Conservation (phyloP, 2,113 vertebrate species). For the Megaceryle maxima region DNA sequence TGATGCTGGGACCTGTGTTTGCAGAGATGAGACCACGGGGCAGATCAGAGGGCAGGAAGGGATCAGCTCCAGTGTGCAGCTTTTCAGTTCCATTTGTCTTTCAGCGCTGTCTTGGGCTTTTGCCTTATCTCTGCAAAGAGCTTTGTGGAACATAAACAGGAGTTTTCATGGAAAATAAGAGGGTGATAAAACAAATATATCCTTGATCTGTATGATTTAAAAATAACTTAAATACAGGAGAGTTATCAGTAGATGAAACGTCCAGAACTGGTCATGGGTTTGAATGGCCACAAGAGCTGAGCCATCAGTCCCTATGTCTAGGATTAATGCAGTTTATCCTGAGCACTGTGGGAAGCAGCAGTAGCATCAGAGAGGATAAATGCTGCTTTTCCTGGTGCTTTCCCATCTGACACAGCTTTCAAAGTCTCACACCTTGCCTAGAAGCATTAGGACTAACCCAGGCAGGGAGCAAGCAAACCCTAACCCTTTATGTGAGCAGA, state of each 20-base stretch:
- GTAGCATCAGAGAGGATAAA: neutral
- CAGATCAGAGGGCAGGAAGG: neutral
- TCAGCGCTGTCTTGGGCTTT: neutral
- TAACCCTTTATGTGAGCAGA: neutral
- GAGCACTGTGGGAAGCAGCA: neutral
- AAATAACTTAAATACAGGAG: neutral
- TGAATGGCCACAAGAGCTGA: neutral
- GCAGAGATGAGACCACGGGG: neutral
- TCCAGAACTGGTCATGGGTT: neutral
- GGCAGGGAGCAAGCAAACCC: neutral
- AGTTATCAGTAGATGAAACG: neutral
- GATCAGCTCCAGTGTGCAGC: neutral
- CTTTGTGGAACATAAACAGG: neutral
- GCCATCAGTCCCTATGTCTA: rapidly evolving
- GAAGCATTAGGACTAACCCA: neutral
- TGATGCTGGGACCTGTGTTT: rapidly evolving
- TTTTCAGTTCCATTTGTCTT: neutral
- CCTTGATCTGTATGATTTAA: neutral
- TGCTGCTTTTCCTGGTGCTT: neutral
- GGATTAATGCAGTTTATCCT: neutral
- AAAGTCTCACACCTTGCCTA: neutral
- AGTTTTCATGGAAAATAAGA: neutral
- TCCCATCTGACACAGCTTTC: slow-evolving; percentile 33
- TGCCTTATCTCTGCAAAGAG: neutral
- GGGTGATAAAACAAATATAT: neutral